Evolutionary conservation across 2,113 vertebrate species (phyloP).

Genomic region (Arizona elegans): DNA sequence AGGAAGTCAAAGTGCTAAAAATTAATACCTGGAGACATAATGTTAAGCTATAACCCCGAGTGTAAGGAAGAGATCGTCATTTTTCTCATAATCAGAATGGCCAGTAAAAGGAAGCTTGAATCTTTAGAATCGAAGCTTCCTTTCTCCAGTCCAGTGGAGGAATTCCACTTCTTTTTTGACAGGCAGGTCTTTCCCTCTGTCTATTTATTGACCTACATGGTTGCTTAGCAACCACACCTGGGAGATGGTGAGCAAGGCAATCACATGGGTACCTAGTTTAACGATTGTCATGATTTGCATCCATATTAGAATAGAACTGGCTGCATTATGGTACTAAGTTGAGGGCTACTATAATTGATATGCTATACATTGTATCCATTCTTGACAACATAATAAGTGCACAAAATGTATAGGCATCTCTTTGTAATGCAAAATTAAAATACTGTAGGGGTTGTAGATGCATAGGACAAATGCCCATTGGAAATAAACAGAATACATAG

Average conservation of each 20-base stretch:
- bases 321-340: background rate
- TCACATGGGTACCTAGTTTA: background rate
- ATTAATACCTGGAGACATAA: background rate
- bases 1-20: background rate
- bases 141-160: background rate
- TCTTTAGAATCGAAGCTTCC: background rate
- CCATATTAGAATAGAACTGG: too few species aligned
- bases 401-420: background rate
- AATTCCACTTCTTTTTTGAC: background rate
- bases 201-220: background rate
- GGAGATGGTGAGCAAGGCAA: background rate
- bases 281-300: background rate
- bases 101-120: background rate
- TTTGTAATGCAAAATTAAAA: background rate
- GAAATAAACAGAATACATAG: background rate
- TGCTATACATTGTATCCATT: background rate
- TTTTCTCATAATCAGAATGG: background rate
- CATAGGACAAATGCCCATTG: background rate
- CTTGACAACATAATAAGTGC: background rate
- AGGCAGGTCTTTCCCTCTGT: background rate
- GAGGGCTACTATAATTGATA: background rate
- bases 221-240: background rate
- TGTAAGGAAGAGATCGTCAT: background rate
- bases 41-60: too few species aligned
- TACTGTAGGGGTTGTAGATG: background rate